These are phyloP conservation scores for Lota lota DNA, from an alignment of 2,113 vertebrate genomes.

Conservation along the genomic window DNA sequence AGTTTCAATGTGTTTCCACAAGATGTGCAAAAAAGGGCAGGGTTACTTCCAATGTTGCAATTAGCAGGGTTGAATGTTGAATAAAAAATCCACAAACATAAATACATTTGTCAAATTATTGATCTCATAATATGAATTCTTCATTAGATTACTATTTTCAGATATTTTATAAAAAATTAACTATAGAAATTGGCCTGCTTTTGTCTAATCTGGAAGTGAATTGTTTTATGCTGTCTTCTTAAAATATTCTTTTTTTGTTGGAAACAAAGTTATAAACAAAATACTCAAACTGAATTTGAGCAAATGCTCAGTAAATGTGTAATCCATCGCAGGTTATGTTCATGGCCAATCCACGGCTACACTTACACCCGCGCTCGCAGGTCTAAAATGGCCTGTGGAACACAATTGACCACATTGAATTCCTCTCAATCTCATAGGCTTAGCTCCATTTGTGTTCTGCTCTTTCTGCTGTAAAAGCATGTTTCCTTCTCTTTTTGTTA, in stretches of 20 bases:
- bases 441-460: slow-evolving; percentile 36
- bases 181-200: no score
- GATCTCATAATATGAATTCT: no score
- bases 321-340: neutral
- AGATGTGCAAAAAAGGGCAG: neutral
- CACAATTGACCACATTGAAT: slow-evolving; percentile 31
- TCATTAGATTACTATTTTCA: no score
- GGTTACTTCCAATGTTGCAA: neutral
- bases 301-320: neutral
- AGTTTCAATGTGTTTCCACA: neutral
- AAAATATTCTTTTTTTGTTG: no score
- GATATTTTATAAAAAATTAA: no score
- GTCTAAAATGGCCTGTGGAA: slow-evolving; percentile 23
- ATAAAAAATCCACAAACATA: no score
- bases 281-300: no score
- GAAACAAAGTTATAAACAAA: no score
- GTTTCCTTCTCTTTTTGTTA: slow-evolving; percentile 25
- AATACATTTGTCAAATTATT: no score
- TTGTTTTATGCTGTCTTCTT: no score
- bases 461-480: slow-evolving; percentile 20
- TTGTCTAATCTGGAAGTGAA: no score
- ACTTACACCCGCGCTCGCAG: neutral
- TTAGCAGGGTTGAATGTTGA: neutral
- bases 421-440: slow-evolving; percentile 17
- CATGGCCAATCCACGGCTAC: neutral